Conservation (phyloP, 2,113 vertebrate species). For the Isurus oxyrinchus region DNA sequence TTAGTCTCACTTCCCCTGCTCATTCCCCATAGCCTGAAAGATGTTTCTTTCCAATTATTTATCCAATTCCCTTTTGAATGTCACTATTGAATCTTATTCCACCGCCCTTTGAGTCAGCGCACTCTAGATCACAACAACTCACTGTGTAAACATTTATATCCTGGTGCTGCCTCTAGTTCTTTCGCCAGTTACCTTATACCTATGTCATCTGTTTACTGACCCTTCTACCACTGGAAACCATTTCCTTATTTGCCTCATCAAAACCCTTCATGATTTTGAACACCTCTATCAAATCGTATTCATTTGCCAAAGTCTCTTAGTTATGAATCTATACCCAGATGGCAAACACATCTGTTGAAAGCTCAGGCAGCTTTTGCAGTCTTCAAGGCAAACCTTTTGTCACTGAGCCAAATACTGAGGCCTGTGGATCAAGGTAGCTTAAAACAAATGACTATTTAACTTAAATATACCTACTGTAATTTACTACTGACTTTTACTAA, state of each 20-base stretch:
- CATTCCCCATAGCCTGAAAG: no score
- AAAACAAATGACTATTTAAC: not conserved
- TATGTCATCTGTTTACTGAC: not conserved
- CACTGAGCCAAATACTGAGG: not conserved
- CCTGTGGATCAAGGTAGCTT: not conserved
- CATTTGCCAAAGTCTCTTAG: not conserved
- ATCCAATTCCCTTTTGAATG: not conserved
- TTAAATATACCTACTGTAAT: not conserved
- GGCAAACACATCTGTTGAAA: not conserved
- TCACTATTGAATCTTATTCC: not conserved
- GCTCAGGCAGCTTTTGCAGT: not conserved
- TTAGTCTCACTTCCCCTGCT: no score
- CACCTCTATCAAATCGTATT: not conserved
- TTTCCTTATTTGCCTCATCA: not conserved
- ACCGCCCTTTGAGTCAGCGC: not conserved
- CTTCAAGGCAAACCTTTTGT: not conserved
- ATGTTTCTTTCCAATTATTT: not conserved
- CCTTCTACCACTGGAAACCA: not conserved
- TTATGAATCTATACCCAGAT: not conserved
- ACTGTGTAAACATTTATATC: not conserved
- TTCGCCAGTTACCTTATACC: not conserved
- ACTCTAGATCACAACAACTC: not conserved
- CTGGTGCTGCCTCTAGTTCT: not conserved
- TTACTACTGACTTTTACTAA: not conserved
- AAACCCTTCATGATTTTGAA: not conserved